These are phyloP conservation scores for Apogon hyalosoma DNA, from an alignment of 2,797 vertebrate species.

Conservation along the genomic window DNA sequence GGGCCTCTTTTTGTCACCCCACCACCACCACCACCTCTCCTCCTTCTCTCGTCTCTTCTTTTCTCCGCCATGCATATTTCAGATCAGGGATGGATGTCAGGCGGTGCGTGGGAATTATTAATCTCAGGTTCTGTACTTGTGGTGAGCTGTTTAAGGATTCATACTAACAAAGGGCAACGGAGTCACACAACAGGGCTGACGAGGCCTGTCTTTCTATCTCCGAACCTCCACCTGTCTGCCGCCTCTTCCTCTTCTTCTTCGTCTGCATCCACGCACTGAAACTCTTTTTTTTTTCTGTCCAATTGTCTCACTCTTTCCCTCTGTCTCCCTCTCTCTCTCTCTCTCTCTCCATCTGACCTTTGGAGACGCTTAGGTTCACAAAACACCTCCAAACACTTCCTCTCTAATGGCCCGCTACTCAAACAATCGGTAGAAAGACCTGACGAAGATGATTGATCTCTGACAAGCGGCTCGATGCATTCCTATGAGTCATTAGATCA, in stretches of 20 bases:
- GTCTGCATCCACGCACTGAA: slow-evolving; percentile 21
- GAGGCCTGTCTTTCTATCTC: slow-evolving; percentile 74
- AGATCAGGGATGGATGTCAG: slow-evolving; percentile 84
- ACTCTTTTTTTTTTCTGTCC: slow-evolving; percentile 40
- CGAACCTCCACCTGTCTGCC: slow-evolving; percentile 64
- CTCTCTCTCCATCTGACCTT: slow-evolving; percentile 83
- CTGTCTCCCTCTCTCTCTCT: slow-evolving; percentile 36
- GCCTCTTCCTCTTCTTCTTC: slow-evolving; percentile 31
- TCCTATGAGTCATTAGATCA: slow-evolving; percentile 87
- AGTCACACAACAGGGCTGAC: slow-evolving; percentile 81
- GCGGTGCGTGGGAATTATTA: slow-evolving; percentile 85
- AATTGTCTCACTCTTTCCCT: slow-evolving; percentile 49
- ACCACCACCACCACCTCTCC: slow-evolving; percentile 46
- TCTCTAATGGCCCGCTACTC: slow-evolving; percentile 87
- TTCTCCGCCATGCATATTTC: slow-evolving; percentile 81
- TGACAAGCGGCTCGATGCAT: slow-evolving; percentile 86
- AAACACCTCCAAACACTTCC: slow-evolving; percentile 88
- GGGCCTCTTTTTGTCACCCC: slow-evolving; percentile 63
- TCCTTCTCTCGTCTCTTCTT: slow-evolving; percentile 62
- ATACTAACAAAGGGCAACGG: slow-evolving; percentile 87
- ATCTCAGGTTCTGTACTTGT: slow-evolving; percentile 83
- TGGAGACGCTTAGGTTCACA: slow-evolving; percentile 87
- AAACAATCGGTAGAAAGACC: slow-evolving; percentile 87
- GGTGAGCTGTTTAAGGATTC: slow-evolving; percentile 86
- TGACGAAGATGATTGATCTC: slow-evolving; percentile 89